Evolutionary conservation across 2,113 vertebrate genomes (phyloP), one percentile per base, ranked within the genome.

Genomic region (Notothenia rossii): DNA sequence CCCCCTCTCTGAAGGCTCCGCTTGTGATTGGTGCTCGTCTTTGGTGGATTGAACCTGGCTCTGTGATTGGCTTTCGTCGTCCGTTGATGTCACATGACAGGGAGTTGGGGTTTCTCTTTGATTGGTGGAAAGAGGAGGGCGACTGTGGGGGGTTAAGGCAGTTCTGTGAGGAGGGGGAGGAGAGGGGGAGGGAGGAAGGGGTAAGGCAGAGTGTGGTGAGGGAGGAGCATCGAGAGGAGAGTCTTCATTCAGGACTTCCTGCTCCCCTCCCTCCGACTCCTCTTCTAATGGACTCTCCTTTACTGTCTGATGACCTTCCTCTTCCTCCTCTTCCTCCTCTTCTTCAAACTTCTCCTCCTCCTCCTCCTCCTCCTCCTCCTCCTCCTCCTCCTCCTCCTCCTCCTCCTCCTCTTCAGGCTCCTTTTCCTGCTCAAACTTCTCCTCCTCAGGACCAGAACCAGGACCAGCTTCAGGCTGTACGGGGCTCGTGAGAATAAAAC

Each of bases 11-110:
- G 48, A 81, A 77, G 84, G 60, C 72, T 79, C 79, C 18, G 13
- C 5, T 0, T 76, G 75, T 40, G 70, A 82, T 60, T 77, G 75
- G 48, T 55, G 13, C 36, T 74, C 4, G 18, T 91, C 86, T 88
- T 86, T 87, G n/a, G 83, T 67, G 67, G 55, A 13, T 63, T 78
- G 45, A 22, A 67, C 25, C 40, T 29, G 67, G 62, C 33, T 77
- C 56, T 82, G 70, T 51, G 86, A 86, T 56, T 84, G 86, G 76
- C 68, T 33, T 15, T 63, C 65, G 13, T 78, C 33, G 0, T 20
- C n/a, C 7, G 2, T 36, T 3, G 20, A 33, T 7, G 40, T 22
- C 49, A 45, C 46, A 3, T 43, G 48, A 74, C 69, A 79, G 46
- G 7, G 36, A 40, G 36, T 40, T 40, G 36, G 36, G 5, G 36